phyloP scores from a whole-genome alignment of 1,140 invertebrate genomes.

The Trissolcus basalis region DNA sequence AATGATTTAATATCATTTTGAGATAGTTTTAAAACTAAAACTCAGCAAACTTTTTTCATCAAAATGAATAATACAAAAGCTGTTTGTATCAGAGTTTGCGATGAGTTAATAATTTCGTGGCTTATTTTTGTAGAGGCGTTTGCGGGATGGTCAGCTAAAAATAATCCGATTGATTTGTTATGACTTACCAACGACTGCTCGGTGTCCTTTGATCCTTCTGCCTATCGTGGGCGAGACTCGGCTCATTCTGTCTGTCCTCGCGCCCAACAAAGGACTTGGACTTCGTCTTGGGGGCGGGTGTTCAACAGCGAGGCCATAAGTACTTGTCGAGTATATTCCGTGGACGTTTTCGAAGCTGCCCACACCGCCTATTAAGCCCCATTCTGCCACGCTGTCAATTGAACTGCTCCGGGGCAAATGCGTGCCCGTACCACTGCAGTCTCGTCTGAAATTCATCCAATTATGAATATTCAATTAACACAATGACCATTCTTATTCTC shows the following conservation, averaged over 20 bases:
- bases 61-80: no score
- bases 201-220: constrained; percentile 82
- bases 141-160: background rate
- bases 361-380: constrained; percentile 65
- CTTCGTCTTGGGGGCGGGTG: constrained; percentile 73
- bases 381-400: constrained; percentile 80
- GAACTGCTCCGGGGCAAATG: constrained; percentile 84
- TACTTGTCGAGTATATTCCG: constrained; percentile 59
- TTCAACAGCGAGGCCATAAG: constrained; percentile 73
- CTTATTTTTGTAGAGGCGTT: background rate
- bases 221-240: constrained; percentile 84
- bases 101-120: no score
- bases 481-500: no score
- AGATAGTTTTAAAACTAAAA: no score
- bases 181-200: constrained; percentile 83
- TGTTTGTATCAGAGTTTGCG: no score
- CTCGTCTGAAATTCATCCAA: constrained; percentile 58
- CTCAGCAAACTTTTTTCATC: no score
- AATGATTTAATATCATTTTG: no score
- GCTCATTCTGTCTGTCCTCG: constrained; percentile 77
- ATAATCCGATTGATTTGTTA: background rate
- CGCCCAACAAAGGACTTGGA: constrained; percentile 72
- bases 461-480: no score
- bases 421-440: constrained; percentile 65
- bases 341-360: constrained; percentile 60